Evolutionary conservation across 1,140 invertebrate species (phyloP).

Genomic region (Drosophila obscura): DNA sequence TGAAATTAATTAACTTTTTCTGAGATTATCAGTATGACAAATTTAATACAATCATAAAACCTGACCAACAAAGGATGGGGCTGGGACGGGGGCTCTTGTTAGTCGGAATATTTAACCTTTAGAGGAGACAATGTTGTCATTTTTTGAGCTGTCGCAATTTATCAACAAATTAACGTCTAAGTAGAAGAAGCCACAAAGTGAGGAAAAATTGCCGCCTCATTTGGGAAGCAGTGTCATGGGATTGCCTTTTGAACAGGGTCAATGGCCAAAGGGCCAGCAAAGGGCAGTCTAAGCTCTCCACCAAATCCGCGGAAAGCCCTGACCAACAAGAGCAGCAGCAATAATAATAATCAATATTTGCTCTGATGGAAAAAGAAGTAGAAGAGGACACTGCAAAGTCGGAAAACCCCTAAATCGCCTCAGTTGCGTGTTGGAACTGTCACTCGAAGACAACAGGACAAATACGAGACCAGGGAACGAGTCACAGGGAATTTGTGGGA

Average conservation of each 20-base stretch:
- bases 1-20: slow-evolving; percentile 65
- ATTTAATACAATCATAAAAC: slow-evolving; percentile 51
- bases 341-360: slow-evolving; percentile 76
- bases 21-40: slow-evolving; percentile 69
- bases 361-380: slow-evolving; percentile 19
- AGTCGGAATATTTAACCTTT: slow-evolving; percentile 15
- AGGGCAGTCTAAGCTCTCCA: slow-evolving; percentile 40
- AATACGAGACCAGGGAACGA: slow-evolving; percentile 32
- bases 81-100: neutral
- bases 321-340: slow-evolving; percentile 28
- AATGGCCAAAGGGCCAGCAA: slow-evolving; percentile 46
- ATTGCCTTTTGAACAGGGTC: slow-evolving; percentile 45
- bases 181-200: slow-evolving; percentile 30
- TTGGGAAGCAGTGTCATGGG: slow-evolving; percentile 57
- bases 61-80: slow-evolving; percentile 8
- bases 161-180: slow-evolving; percentile 67
- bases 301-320: slow-evolving; percentile 70
- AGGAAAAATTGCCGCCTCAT: slow-evolving; percentile 59
- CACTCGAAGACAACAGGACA: slow-evolving; percentile 63
- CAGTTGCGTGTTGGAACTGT: slow-evolving; percentile 77
- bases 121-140: slow-evolving; percentile 18
- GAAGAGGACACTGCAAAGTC: slow-evolving; percentile 16
- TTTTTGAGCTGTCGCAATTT: slow-evolving; percentile 47
- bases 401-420: slow-evolving; percentile 43
- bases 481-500: slow-evolving; percentile 22